phyloP scores from a whole-genome alignment of 2,113 vertebrate species.

The Protobothrops flavoviridis region DNA sequence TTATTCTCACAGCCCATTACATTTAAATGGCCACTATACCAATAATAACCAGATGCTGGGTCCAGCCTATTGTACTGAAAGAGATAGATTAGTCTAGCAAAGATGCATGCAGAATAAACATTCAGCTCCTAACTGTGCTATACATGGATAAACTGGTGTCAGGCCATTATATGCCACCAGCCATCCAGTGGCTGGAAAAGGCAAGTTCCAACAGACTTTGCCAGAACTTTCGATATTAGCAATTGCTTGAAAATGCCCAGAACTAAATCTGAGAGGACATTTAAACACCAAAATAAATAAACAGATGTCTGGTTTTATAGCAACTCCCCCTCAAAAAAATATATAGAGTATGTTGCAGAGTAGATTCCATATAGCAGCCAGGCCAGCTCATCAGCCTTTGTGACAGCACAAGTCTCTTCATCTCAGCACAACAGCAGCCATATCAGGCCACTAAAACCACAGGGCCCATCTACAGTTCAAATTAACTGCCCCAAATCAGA shows the following conservation, averaged over 20 bases:
- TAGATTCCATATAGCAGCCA: background rate
- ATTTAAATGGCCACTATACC: background rate
- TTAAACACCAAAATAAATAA: background rate
- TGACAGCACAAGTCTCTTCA: background rate
- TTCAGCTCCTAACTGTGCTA: background rate
- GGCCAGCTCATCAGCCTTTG: background rate
- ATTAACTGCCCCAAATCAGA: background rate
- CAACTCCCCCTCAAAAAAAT: background rate
- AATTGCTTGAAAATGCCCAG: background rate
- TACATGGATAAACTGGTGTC: background rate
- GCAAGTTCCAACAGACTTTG: background rate
- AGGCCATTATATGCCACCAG: background rate
- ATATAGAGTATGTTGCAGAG: background rate
- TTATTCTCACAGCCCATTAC: background rate
- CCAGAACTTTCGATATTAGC: background rate
- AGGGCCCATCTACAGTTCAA: background rate
- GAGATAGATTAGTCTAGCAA: background rate
- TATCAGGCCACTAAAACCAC: background rate
- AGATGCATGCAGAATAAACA: background rate
- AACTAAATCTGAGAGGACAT: background rate
- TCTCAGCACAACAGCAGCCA: background rate
- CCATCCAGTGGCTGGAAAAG: background rate
- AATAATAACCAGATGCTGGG: background rate
- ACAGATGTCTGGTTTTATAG: background rate
- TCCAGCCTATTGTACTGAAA: no score